Base-by-base conservation (phyloP, 1,140 invertebrate species). In the Drosophila bocki region DNA sequence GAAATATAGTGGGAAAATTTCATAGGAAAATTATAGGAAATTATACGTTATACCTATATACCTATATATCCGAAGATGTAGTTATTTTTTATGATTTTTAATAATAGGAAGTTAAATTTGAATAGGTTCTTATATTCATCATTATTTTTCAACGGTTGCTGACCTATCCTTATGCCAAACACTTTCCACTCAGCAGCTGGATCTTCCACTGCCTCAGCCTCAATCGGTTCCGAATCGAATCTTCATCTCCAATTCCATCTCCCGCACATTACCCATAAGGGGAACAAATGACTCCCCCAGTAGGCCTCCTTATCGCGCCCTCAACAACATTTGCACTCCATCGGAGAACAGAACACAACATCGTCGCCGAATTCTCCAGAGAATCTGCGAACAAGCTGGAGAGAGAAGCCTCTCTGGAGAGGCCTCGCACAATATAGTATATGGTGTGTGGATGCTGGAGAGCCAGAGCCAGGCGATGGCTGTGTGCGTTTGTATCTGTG, bases 361-460 rank as follows among this genome's bases (percentile, higher is more conserved):
- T 50, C 35, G 63, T 15, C 41, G 76, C 19, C 63, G 59, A 78
- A 86, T 64, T 86, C 84, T 87, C 84, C 67, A 76, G 83, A 86
- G 83, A 82, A 86, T 88, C 74, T 39, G 61, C 54, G 78, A 54
- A 48, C 57, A 19, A 59, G 48, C 37, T 41, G 29, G 39, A 63
- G 53, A 60, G 50, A 68, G 53, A 33, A 9, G 42, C 19, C 53
- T 26, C 53, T 56, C 19, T 39, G 35, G 65, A 68, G 68, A 63
- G 69, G 65, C 71, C 76, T 78, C 57, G 67, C 80, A 64, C 72
- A 67, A 76, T 75, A 68, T 78, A 70, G 56, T 59, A 82, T 78
- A 56, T 74, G 61, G 48, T 85, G 76, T 74, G 65, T 72, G 67
- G 78, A 71, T 71, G 65, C 77, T 62, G 62, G 74, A 74, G 76